These are phyloP conservation scores for Lepidochrysops patricia DNA, from an alignment of 2,888 invertebrate species.

Conservation along the genomic window DNA sequence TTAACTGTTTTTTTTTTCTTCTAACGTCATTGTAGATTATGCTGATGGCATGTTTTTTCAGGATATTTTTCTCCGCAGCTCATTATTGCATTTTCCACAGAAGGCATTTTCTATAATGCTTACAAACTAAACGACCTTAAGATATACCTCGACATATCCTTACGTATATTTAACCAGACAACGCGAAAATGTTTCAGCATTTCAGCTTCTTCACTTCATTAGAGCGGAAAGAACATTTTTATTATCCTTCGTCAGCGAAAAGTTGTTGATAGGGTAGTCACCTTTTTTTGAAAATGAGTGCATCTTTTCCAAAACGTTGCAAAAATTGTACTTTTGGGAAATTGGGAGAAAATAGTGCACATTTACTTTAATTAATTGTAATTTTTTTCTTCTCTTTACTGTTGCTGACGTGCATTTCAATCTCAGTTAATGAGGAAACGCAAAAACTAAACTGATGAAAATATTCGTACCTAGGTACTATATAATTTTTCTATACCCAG, in stretches of 20 bases:
- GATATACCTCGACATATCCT: not conserved
- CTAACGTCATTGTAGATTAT: not conserved
- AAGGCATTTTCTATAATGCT: not conserved
- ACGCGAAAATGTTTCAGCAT: not conserved
- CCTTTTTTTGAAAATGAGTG: no score
- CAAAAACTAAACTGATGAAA: no score
- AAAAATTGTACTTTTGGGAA: no score
- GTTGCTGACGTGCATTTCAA: no score
- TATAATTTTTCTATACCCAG: no score
- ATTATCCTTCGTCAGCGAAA: constrained; percentile 18
- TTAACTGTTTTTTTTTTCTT: not conserved
- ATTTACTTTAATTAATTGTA: no score
- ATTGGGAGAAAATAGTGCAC: no score
- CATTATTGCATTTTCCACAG: not conserved
- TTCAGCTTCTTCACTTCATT: constrained; percentile 2
- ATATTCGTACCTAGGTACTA: no score
- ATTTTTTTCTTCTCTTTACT: no score
- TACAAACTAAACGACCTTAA: not conserved
- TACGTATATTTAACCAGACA: not conserved
- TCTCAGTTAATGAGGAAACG: no score
- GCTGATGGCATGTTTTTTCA: not conserved
- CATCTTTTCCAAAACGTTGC: no score
- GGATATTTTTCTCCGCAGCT: not conserved
- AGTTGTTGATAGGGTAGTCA: no score
- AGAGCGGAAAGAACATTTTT: constrained; percentile 15